These are phyloP conservation scores for Drosophila teissieri DNA, from an alignment of 1,140 invertebrate genomes.

Conservation along the genomic window DNA sequence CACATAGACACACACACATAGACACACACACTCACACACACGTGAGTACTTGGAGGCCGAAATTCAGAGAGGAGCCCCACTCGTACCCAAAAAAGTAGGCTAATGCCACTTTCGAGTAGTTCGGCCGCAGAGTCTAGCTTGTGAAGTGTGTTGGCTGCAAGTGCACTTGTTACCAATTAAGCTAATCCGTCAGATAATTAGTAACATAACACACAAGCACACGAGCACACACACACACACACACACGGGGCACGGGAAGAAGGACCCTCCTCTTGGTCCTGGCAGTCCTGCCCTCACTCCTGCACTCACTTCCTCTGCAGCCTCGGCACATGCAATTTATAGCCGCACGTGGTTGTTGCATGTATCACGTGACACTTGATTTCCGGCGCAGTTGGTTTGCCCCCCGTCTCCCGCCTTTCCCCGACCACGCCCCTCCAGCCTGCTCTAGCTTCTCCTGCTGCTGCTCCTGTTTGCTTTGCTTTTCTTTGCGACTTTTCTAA, in stretches of 20 bases:
- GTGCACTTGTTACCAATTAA: slow-evolving; percentile 83
- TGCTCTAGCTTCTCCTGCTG: slow-evolving; percentile 16
- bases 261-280: slow-evolving; percentile 35
- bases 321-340: slow-evolving; percentile 80
- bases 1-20: background rate
- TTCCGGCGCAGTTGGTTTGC: slow-evolving; percentile 65
- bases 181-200: slow-evolving; percentile 83
- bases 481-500: slow-evolving; percentile 81
- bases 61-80: slow-evolving; percentile 40
- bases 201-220: slow-evolving; percentile 77
- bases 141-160: slow-evolving; percentile 78
- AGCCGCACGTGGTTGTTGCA: slow-evolving; percentile 80
- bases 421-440: slow-evolving; percentile 23
- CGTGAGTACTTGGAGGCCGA: slow-evolving; percentile 39
- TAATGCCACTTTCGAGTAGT: slow-evolving; percentile 80
- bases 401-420: slow-evolving; percentile 10
- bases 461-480: slow-evolving; percentile 67
- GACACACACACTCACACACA: background rate
- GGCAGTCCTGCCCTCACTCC: slow-evolving; percentile 22
- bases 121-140: slow-evolving; percentile 73
- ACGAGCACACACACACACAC: slow-evolving; percentile 1
- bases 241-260: slow-evolving; percentile 17
- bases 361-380: slow-evolving; percentile 82
- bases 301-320: slow-evolving; percentile 43
- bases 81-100: slow-evolving; percentile 54